Evolutionary conservation across 2,888 invertebrate genomes (phyloP), one percentile per base, ranked within the genome.

Genomic region (Tenthredo livida): DNA sequence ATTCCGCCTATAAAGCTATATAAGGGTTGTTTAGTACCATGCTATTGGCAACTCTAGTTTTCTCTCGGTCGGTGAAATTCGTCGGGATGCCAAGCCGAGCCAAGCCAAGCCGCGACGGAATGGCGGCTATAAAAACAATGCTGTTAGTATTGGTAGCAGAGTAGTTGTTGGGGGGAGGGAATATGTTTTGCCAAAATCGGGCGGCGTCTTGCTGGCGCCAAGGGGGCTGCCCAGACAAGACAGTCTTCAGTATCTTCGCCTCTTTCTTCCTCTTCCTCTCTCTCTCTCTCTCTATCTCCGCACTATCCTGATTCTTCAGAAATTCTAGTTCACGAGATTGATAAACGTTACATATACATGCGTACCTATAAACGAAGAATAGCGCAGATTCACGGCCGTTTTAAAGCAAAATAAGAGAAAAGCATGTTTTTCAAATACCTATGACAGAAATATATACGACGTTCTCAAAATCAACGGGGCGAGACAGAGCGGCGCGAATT

Each of bases 161-260:
- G 21, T 73, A 43, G 73, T 73, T 58, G 80, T 29, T 29, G 29
- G 77, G 29, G 77, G 37, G 33, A 17, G 54, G 29, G 33, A 54
- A 83, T 83, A 83, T 83, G 83, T 83, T 83, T 83, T 83, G 83
- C 67, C 83, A 83, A 83, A 83, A 83, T 47, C 67, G 67, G 21
- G 10, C 50, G 83, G 83, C 83, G 83, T 83, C 83, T 65, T 21
- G 47, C 21, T 83, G 83, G 83, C 83, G 83, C 83, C 83, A 83
- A 83, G 83, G 67, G 83, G 83, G 83, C 83, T 83, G 50, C 83
- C 54, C 47, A 21, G 29, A 54, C 61, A 50, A 54, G 54, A 73
- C 43, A 73, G 72, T 40, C 73, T 40, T 73, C 40, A 25, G n/a
- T 50, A 29, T 80, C 29, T 80, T 61, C 29, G 29, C 83, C n/a